Evolutionary conservation across 2,113 vertebrate species (phyloP), one percentile per base, ranked within the genome.

Genomic region (Carlito syrichta): DNA sequence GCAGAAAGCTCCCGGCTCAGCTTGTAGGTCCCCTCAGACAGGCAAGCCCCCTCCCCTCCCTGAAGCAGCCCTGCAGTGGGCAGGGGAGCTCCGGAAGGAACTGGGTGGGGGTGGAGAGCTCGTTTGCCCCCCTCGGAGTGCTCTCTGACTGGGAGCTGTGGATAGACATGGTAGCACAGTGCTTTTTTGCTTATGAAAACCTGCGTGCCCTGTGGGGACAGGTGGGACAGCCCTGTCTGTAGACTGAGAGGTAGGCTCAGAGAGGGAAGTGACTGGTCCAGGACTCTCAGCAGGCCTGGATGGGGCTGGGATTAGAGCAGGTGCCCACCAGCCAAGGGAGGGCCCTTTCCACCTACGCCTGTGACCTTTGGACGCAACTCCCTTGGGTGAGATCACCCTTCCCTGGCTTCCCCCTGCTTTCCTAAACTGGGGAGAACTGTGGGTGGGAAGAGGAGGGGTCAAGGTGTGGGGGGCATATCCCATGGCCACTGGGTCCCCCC

Each of bases 1-100:
- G 77, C 91, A 63, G 66, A 84, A 71, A 68, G 60, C 96, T 56
- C 62, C 22, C 35, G 14, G n/a, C n/a, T n/a, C n/a, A 89, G 88
- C 66, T 92, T n/a, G 40, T 5, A 23, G 45, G 90, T 77, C 76
- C 11, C 1, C 27, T 4, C 8, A 20, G 27, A 38, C 43, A 14
- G 66, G 68, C 56, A 50, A 54, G 25, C 32, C 58, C 73, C 82
- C 69, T 38, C 62, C 43, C 40, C 54, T 35, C 9, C 50, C 40
- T 6, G 11, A 73, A n/a, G 76, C 4, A 4, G 52, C 71, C 45
- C 88, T 63, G 76, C 1, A 2, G n/a, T n/a, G n/a, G n/a, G n/a
- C n/a, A n/a, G n/a, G 60, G 82, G 66, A 45, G n/a, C 82, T 81
- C 96, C 30, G 6, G 11, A n/a, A 48, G 48, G 77, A n/a, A n/a